Conservation (phyloP, 1,140 invertebrate genomes). For the Drosophila lacertosa region DNA sequence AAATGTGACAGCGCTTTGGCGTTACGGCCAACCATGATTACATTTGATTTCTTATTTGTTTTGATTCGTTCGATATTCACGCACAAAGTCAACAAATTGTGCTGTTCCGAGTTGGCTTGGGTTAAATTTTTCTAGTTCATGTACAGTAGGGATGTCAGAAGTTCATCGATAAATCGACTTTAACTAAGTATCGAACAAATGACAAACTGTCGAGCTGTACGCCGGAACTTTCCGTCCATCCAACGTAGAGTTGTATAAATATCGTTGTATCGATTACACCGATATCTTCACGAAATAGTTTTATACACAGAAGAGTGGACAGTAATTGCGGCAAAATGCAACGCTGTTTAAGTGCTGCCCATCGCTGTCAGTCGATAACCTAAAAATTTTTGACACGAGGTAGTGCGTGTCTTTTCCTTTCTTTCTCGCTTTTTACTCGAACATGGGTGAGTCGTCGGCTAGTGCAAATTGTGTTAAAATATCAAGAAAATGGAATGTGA, state of each 20-base stretch:
- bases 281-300: not conserved
- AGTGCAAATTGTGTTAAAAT: conserved; percentile 67
- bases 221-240: not conserved
- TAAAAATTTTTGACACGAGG: conserved; percentile 77
- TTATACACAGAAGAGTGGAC: not conserved
- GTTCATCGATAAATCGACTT: conserved; percentile 8
- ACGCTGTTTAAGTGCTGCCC: conserved; percentile 42
- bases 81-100: conserved; percentile 30
- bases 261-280: not conserved
- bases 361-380: conserved; percentile 53
- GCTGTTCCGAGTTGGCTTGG: conserved; percentile 24
- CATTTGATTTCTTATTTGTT: conserved; percentile 6
- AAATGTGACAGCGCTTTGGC: conserved; percentile 69
- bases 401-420: conserved; percentile 82
- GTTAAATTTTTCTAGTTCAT: conserved; percentile 35
- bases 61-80: conserved; percentile 7
- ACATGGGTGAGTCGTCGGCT: conserved; percentile 82
- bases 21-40: conserved; percentile 70
- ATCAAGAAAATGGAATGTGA: conserved; percentile 58
- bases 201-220: not conserved
- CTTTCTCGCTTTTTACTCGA: conserved; percentile 84
- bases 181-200: not conserved
- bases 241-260: not conserved
- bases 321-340: conserved; percentile 12
- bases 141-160: conserved; percentile 22